Evolutionary conservation across 1,140 invertebrate species (phyloP).

Genomic region (Pseudomyrmex flavicornis): DNA sequence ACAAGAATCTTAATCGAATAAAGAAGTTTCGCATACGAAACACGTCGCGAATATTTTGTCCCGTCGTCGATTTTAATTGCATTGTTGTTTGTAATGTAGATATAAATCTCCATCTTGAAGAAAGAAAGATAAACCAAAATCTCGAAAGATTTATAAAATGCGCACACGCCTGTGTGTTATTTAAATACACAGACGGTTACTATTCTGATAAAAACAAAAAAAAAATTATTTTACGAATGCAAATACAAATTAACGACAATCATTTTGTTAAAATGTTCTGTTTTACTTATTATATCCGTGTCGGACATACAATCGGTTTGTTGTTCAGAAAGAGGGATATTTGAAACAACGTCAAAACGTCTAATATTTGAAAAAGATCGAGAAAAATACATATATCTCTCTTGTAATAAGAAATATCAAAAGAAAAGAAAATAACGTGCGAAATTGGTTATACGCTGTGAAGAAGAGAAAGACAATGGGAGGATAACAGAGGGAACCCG

Average conservation of each 20-base stretch:
- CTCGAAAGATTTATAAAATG: not conserved
- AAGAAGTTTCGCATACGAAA: constrained; percentile 9
- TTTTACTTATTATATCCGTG: not conserved
- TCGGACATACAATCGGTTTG: constrained; percentile 75
- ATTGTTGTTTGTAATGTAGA: not conserved
- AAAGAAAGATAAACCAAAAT: not conserved
- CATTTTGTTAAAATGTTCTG: constrained; percentile 14
- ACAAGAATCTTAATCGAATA: constrained; percentile 28
- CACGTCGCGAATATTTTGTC: not conserved
- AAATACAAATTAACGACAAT: constrained; percentile 12
- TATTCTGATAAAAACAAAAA: too few relatives aligned
- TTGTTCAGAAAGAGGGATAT: constrained; percentile 67
- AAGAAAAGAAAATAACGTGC: constrained; percentile 16
- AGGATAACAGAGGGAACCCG: constrained; percentile 43
- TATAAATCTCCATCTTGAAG: not conserved
- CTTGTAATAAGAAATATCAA: not conserved
- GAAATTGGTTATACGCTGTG: constrained; percentile 32
- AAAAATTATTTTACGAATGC: too few relatives aligned
- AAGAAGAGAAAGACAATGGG: constrained; percentile 18
- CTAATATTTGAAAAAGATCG: constrained; percentile 25
- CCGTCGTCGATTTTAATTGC: constrained; percentile 6
- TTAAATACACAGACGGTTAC: too few relatives aligned
- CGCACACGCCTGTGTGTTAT: too few relatives aligned
- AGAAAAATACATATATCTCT: constrained; percentile 3
- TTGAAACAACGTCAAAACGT: constrained; percentile 21